Conservation (phyloP, 1,140 invertebrate species). For the Leptestheria dahalacensis region DNA sequence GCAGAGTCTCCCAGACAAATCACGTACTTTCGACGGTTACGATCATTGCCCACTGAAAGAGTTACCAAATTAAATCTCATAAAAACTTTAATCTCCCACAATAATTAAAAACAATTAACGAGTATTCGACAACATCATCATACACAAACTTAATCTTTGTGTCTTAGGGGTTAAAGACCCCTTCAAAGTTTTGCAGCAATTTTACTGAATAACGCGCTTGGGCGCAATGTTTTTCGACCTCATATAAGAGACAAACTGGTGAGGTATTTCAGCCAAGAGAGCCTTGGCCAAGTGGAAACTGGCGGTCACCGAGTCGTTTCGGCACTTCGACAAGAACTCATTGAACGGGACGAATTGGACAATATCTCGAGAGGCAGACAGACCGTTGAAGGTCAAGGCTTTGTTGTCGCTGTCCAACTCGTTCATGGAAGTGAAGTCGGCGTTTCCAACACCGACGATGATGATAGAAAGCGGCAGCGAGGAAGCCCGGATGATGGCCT, state of each 20-base stretch:
- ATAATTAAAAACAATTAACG: too few relatives aligned
- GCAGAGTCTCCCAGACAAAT: too few relatives aligned
- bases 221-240: conserved; percentile 36
- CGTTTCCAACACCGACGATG: conserved; percentile 40
- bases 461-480: conserved; percentile 42
- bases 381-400: conserved; percentile 31
- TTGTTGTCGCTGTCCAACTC: conserved; percentile 41
- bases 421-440: conserved; percentile 43
- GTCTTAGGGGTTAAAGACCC: too few relatives aligned
- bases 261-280: conserved; percentile 44
- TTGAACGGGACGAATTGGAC: conserved; percentile 43
- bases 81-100: too few relatives aligned
- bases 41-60: too few relatives aligned
- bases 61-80: too few relatives aligned
- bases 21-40: too few relatives aligned
- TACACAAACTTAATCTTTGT: too few relatives aligned
- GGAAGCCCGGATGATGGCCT: conserved; percentile 37
- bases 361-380: conserved; percentile 39
- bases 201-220: conserved; percentile 17
- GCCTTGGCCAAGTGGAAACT: conserved; percentile 37
- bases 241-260: conserved; percentile 43
- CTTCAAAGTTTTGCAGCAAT: too few relatives aligned
- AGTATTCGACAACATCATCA: too few relatives aligned
- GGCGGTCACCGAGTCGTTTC: conserved; percentile 21
- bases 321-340: conserved; percentile 24